phyloP scores from a whole-genome alignment of 2,888 invertebrate species.

The Perizoma flavofasciatum region DNA sequence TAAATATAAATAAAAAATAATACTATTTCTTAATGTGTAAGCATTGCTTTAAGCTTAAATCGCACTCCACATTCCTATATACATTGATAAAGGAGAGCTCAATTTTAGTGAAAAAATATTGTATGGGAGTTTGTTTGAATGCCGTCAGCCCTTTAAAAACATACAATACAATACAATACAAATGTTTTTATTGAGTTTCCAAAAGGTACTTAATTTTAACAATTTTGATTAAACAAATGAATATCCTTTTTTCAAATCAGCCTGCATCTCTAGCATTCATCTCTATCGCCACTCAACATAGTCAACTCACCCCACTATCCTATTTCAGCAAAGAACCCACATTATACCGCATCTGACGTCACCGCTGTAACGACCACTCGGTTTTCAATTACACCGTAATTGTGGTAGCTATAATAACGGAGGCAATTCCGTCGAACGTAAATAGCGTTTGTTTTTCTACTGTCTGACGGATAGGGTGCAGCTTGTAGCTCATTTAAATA shows the following conservation, averaged over 20 bases:
- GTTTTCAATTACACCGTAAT: conserved; percentile 81
- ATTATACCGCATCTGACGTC: conserved; percentile 51
- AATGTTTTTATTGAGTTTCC: no score
- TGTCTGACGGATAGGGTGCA: conserved; percentile 39
- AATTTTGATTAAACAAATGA: no score
- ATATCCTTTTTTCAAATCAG: not conserved
- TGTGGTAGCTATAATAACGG: conserved; percentile 72
- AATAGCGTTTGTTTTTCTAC: conserved; percentile 73
- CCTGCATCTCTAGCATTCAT: conserved; percentile 8
- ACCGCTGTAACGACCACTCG: conserved; percentile 62
- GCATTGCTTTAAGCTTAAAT: no score
- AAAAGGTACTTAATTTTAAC: no score
- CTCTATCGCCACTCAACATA: conserved; percentile 21
- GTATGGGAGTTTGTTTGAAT: no score
- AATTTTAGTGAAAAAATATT: no score
- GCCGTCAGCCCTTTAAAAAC: no score
- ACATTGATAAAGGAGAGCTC: no score
- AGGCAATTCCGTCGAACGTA: conserved; percentile 70
- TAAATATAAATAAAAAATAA: no score
- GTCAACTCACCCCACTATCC: conserved; percentile 24
- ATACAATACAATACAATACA: no score
- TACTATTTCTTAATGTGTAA: no score
- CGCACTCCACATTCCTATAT: no score
- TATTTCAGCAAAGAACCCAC: conserved; percentile 37
- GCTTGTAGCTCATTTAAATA: conserved; percentile 24